Conservation (phyloP, 2,113 vertebrate genomes). For the Martes martes region DNA sequence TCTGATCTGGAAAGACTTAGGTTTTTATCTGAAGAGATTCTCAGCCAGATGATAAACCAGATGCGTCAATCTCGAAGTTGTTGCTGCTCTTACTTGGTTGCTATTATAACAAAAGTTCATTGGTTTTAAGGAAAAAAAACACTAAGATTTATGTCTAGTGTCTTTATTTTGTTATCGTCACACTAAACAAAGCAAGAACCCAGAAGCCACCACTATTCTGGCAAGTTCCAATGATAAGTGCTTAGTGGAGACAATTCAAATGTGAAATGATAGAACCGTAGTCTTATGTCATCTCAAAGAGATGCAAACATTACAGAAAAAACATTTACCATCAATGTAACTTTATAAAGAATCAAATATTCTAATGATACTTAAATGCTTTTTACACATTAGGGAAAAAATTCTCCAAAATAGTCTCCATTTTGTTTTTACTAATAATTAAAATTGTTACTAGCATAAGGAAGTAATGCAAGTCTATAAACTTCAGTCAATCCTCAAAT, state of each 20-base stretch:
- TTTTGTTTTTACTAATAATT: conserved; percentile 17
- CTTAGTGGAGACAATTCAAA: background rate
- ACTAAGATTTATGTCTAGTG: background rate
- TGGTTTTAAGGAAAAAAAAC: background rate
- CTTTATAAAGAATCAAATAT: background rate
- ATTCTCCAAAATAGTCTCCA: background rate
- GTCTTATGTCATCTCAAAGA: background rate
- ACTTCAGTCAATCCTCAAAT: background rate
- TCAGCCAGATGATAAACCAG: background rate
- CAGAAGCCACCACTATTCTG: background rate
- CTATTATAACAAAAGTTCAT: conserved; percentile 1
- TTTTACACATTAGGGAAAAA: background rate
- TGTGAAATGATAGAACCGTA: background rate
- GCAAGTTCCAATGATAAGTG: background rate
- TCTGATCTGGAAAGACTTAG: background rate
- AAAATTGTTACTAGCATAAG: background rate
- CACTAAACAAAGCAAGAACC: conserved; percentile 27
- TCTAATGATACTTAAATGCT: background rate
- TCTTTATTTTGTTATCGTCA: conserved; percentile 12
- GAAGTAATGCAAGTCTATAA: background rate
- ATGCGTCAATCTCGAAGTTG: background rate
- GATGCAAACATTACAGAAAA: background rate
- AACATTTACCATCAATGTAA: background rate
- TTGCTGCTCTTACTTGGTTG: background rate
- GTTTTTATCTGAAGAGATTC: conserved; percentile 4